Evolutionary conservation across 30 jellyfish, hydroid and myxozoan genomes (phyloP).

Genomic region (Chironex yamaguchii): DNA sequence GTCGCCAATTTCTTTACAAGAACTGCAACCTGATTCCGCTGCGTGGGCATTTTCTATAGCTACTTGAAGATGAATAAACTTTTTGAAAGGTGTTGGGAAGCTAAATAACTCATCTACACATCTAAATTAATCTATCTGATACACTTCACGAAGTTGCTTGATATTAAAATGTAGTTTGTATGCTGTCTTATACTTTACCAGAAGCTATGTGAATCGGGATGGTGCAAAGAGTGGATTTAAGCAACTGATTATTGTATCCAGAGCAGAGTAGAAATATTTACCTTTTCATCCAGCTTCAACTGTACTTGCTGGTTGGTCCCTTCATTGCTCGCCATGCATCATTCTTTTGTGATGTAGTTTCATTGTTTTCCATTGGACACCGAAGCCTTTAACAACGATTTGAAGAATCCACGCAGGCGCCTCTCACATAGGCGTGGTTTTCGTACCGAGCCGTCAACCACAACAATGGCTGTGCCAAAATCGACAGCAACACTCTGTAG

Average conservation of each 20-base stretch:
- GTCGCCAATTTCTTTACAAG: no score
- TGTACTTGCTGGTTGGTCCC: constrained; percentile 33
- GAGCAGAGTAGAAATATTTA: constrained; percentile 13
- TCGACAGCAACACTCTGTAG: constrained; percentile 25
- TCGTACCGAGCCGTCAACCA: constrained; percentile 12
- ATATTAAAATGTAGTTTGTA: no score
- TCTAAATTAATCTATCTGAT: no score
- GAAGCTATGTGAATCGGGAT: neutral
- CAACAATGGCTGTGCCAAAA: constrained; percentile 18
- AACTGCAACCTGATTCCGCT: no score
- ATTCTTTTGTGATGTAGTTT: neutral
- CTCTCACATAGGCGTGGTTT: neutral
- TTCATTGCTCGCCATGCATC: constrained; percentile 33
- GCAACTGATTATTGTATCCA: constrained; percentile 13
- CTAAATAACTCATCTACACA: no score
- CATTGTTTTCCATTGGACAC: constrained; percentile 4
- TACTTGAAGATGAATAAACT: no score
- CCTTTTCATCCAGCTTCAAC: constrained; percentile 34
- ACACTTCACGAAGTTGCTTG: no score
- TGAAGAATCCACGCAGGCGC: neutral
- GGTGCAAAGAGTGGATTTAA: neutral
- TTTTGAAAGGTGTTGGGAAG: no score
- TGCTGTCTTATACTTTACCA: constrained; percentile 5
- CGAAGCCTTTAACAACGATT: constrained; percentile 2
- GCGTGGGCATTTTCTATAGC: no score